Conservation (phyloP, 1,140 invertebrate genomes). For the Drosophila tristis region DNA sequence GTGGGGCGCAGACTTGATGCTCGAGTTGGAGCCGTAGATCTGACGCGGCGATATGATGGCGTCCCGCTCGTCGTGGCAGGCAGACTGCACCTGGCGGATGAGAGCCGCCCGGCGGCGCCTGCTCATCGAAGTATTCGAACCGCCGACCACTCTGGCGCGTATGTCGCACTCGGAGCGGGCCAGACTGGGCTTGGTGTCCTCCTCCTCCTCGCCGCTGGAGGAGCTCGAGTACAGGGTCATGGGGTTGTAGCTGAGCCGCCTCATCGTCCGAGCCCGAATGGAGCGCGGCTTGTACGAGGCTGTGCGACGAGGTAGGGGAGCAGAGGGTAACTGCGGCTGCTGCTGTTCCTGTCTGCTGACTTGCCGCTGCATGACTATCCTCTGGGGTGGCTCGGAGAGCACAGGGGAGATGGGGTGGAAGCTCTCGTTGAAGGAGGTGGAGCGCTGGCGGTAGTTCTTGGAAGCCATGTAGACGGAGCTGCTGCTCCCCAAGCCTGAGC, state of each 20-base stretch:
- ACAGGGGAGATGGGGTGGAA: conserved; percentile 81
- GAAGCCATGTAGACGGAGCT: conserved; percentile 58
- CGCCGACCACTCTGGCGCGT: conserved; percentile 61
- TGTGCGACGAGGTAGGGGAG: conserved; percentile 48
- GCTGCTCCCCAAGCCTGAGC: conserved; percentile 56
- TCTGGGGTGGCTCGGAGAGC: conserved; percentile 58
- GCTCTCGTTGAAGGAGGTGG: conserved; percentile 83
- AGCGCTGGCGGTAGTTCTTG: conserved; percentile 74
- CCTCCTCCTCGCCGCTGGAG: conserved; percentile 75
- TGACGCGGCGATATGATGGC: conserved; percentile 65
- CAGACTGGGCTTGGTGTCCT: conserved; percentile 68
- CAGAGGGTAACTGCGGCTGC: conserved; percentile 5
- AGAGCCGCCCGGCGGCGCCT: conserved; percentile 66
- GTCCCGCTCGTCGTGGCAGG: conserved; percentile 71
- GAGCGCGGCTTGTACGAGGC: conserved; percentile 80
- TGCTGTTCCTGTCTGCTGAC: conserved; percentile 40
- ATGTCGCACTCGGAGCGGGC: conserved; percentile 84
- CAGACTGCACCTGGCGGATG: conserved; percentile 69
- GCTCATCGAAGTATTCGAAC: conserved; percentile 57
- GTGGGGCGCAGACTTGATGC: conserved; percentile 84
- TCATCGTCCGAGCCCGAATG: conserved; percentile 85
- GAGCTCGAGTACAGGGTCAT: conserved; percentile 84
- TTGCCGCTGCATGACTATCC: conserved; percentile 38
- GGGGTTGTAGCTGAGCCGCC: conserved; percentile 86
- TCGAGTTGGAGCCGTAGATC: conserved; percentile 84